Evolutionary conservation across 2,113 vertebrate genomes (phyloP), one percentile per base, ranked within the genome.

Genomic region (Lasiurus borealis): DNA sequence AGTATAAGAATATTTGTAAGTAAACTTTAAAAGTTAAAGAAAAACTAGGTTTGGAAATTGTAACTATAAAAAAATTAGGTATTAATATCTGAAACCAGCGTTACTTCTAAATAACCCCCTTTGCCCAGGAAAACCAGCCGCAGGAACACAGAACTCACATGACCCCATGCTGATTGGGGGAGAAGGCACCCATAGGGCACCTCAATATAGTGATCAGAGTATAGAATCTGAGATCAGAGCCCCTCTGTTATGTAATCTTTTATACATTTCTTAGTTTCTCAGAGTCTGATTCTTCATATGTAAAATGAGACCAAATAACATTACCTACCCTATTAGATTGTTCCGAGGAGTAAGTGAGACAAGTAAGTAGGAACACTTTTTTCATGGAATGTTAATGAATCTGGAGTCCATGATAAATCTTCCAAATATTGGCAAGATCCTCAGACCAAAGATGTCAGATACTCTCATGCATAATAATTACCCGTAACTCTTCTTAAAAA

Each of bases 401-500:
- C 46, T 44, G 31, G 12, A 59, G 68, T 34, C 14, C 25, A 64
- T 6, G 1, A 29, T 66, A 44, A 94, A 25, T 85, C 44, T 78
- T 69, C 46, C 36, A 73, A 69, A 48, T 83, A 80, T n/a, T 36
- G 10, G 34, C 29, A 57, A 76, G 31, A 57, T 48, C 11, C 18
- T 96, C 71, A 73, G 7, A 88, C 57, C n/a, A 89, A 88, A 88
- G 85, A 66, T 82, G 59, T 77, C 54, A 73, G 10, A 59, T 48
- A 76, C 52, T 40, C 19, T 6, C 4, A 0, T 88, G 16, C 23
- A 59, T 76, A 48, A 23, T 18, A 59, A 88, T 85, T 27, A 88
- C 8, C 13, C 16, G 29, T 7, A 48, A 2, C 14, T 87, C 34
- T 80, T 57, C 5, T 81, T 25, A 44, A 84, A 82, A 69, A 44